Percentiles rank a stretch among this genome's conserved stretches.
Conservation (phyloP, 2,797 vertebrate species). For the Pagetopsis macropterus region DNA sequence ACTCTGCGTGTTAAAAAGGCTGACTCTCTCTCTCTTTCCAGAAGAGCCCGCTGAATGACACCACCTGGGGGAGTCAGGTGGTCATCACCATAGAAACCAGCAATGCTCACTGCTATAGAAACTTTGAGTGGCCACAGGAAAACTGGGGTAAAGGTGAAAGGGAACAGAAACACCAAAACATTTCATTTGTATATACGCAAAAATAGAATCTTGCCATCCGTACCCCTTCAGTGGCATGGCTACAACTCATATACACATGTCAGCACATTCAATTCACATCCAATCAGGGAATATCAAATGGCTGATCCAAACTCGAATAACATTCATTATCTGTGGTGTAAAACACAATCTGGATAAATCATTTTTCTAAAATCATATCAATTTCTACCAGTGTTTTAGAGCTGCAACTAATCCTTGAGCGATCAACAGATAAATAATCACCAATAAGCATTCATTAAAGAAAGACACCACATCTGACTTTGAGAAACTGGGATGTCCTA, state of each 20-base stretch:
- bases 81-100: slow-evolving; percentile 80
- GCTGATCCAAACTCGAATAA: not conserved
- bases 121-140: slow-evolving; percentile 63
- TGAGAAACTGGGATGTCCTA: no score
- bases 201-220: not conserved
- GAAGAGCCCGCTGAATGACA: slow-evolving; percentile 81
- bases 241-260: not conserved
- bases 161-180: slow-evolving; percentile 25
- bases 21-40: slow-evolving; percentile 76
- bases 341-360: not conserved
- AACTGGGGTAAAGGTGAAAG: slow-evolving; percentile 77
- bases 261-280: not conserved
- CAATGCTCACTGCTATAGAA: slow-evolving; percentile 71
- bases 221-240: not conserved
- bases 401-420: no score
- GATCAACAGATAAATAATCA: no score
- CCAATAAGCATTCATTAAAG: no score
- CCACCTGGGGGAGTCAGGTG: slow-evolving; percentile 81
- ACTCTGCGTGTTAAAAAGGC: slow-evolving; percentile 46
- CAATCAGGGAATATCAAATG: no score
- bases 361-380: not conserved
- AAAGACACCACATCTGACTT: no score
- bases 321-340: not conserved
- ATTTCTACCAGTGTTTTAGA: not conserved
- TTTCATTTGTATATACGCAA: slow-evolving; percentile 4